These are phyloP conservation scores for Scaptomyza cyrtandrae DNA, from an alignment of 2,888 invertebrate species.

Conservation along the genomic window DNA sequence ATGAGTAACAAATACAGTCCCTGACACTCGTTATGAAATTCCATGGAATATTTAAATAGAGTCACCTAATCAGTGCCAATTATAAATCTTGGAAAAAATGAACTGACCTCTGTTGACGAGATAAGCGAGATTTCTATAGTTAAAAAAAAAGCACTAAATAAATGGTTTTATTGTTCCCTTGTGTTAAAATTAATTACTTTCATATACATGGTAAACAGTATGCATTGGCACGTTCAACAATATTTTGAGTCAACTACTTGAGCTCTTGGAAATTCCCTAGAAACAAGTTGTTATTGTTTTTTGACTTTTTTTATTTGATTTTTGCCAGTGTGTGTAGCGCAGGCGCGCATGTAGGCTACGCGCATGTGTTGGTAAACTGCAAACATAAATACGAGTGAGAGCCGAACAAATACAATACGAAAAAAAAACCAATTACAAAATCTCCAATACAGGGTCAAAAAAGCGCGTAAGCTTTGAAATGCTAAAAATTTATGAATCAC, in stretches of 20 bases:
- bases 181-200: constrained; percentile 16
- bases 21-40: not conserved
- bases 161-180: constrained; percentile 12
- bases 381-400: constrained; percentile 27
- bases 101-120: not conserved
- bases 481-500: constrained; percentile 68
- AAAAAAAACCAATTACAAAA: constrained; percentile 65
- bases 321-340: constrained; percentile 38
- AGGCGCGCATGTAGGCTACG: constrained; percentile 37
- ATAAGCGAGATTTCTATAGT: not conserved
- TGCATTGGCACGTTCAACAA: constrained; percentile 31
- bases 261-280: constrained; percentile 50
- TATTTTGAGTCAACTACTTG: constrained; percentile 33
- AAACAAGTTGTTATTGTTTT: constrained; percentile 32
- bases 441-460: constrained; percentile 72
- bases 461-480: constrained; percentile 56
- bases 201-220: not conserved
- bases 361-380: constrained; percentile 21
- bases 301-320: not conserved
- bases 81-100: not conserved
- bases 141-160: not conserved
- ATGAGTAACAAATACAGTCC: not conserved
- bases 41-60: not conserved
- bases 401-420: constrained; percentile 1
- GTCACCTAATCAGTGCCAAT: not conserved